Evolutionary conservation across 2,888 invertebrate species (phyloP), one percentile per base, ranked within the genome.

Genomic region (Camptogramma bilineatum): DNA sequence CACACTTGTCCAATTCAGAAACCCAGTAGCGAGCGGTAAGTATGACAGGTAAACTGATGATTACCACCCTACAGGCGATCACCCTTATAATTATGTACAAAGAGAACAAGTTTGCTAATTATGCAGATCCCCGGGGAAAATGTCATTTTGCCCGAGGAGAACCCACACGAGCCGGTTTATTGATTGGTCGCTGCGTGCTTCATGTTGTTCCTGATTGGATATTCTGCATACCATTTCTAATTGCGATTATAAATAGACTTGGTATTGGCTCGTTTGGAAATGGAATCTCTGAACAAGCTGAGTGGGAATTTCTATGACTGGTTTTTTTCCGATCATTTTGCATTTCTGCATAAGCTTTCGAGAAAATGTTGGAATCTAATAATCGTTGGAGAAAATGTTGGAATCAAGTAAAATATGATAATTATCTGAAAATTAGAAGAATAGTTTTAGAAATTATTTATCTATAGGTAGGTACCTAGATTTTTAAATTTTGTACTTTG

Each of bases 21-120:
- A 71, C 68, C 75, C 79, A 76, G 84, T 81, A 83, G 83, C 80
- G 48, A 56, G 62, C 64, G 58, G 68, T 57, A 74, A 75, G 73
- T 74, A 74, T 76, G 76, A 76, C 78, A 76, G 70, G 73, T 71
- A 72, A 78, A 73, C 74, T 67, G 72, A 74, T 82, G 80, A 85
- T 85, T 85, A 73, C 70, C 66, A 73, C 82, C 81, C 75, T 70
- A 57, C 66, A 67, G 79, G 78, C 75, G 60, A 66, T 65, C 62
- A 68, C 59, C 73, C 72, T 75, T 75, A 71, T 78, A 80, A 84
- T 83, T 83, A 82, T 72, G 52, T 71, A 74, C 74, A 74, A 80
- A 77, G 71, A 68, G 67, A 76, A 77, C 75, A 72, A 66, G 76
- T 71, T 72, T 66, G 70, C 58, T 71, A 70, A 72, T 71, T 73